These are phyloP conservation scores for Coremacera marginata DNA, from an alignment of 2,888 invertebrate species.

Conservation along the genomic window DNA sequence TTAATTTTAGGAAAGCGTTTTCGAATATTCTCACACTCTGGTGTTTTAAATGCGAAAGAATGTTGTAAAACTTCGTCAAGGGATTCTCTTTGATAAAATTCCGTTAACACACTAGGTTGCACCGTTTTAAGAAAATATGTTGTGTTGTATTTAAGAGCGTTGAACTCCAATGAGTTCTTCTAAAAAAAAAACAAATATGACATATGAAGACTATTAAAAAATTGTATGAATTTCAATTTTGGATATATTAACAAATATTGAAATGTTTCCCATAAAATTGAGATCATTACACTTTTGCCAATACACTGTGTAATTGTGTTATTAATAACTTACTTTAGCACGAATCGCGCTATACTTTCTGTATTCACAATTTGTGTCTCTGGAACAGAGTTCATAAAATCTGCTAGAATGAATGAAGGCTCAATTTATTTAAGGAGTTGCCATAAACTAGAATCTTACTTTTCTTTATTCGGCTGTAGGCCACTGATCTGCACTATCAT, in stretches of 20 bases:
- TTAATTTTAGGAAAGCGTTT: slow-evolving; percentile 65
- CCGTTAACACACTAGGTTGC: slow-evolving; percentile 32
- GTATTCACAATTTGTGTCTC: slow-evolving; percentile 65
- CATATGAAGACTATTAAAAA: neutral
- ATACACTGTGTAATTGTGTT: neutral
- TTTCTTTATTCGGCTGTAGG: slow-evolving; percentile 64
- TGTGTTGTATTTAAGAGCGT: slow-evolving; percentile 65
- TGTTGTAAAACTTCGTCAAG: slow-evolving; percentile 49
- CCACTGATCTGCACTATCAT: slow-evolving; percentile 67
- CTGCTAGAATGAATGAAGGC: slow-evolving; percentile 51
- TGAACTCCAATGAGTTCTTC: slow-evolving; percentile 67
- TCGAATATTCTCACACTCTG: slow-evolving; percentile 65
- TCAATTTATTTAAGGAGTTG: neutral
- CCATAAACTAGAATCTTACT: slow-evolving; percentile 53
- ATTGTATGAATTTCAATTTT: neutral
- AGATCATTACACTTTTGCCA: neutral
- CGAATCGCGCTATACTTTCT: slow-evolving; percentile 67
- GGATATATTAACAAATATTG: too few relatives aligned
- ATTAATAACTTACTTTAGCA: slow-evolving; percentile 60
- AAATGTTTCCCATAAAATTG: neutral
- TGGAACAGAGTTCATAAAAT: slow-evolving; percentile 66
- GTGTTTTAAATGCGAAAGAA: slow-evolving; percentile 62
- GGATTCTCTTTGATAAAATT: slow-evolving; percentile 15
- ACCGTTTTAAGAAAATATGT: slow-evolving; percentile 61
- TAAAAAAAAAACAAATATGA: slow-evolving; percentile 49